phyloP scores from a whole-genome alignment of 2,888 invertebrate species.

The Sphecodes monilicornis region DNA sequence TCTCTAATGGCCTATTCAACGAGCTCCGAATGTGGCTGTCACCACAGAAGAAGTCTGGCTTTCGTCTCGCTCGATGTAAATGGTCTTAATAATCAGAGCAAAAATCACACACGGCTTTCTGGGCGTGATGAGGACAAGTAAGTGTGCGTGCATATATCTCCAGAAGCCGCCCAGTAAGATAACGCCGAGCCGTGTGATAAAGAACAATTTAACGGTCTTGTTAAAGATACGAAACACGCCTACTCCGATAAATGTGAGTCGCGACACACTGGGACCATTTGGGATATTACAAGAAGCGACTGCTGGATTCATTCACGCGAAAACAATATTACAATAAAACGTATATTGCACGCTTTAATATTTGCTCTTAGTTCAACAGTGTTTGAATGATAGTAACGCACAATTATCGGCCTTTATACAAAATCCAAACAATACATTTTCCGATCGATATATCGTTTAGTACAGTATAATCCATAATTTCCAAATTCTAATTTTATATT shows the following conservation, averaged over 20 bases:
- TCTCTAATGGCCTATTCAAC: slow-evolving; percentile 27
- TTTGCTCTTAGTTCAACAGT: not conserved
- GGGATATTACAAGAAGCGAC: slow-evolving; percentile 9
- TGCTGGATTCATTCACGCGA: not conserved
- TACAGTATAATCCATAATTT: not conserved
- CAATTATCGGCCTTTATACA: not conserved
- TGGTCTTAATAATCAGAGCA: slow-evolving; percentile 59
- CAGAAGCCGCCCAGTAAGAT: slow-evolving; percentile 76
- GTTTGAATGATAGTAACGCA: not conserved
- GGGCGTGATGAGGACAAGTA: slow-evolving; percentile 52
- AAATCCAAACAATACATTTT: not conserved
- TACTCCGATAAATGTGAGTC: slow-evolving; percentile 78
- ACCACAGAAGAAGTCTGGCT: slow-evolving; percentile 41
- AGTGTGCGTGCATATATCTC: slow-evolving; percentile 70
- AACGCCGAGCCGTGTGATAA: slow-evolving; percentile 70
- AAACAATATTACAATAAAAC: slow-evolving; percentile 4
- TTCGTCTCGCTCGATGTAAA: slow-evolving; percentile 51
- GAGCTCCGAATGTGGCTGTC: slow-evolving; percentile 44
- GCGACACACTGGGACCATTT: slow-evolving; percentile 44
- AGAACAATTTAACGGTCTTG: slow-evolving; percentile 80
- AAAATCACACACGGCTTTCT: slow-evolving; percentile 53
- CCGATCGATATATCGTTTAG: not conserved
- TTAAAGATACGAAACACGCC: slow-evolving; percentile 80
- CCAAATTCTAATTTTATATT: not conserved
- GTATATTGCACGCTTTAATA: not conserved